These are phyloP conservation scores for Henricia sp. DNA, from an alignment of 53 echinoderm and acorn worm genomes.

Conservation along the genomic window DNA sequence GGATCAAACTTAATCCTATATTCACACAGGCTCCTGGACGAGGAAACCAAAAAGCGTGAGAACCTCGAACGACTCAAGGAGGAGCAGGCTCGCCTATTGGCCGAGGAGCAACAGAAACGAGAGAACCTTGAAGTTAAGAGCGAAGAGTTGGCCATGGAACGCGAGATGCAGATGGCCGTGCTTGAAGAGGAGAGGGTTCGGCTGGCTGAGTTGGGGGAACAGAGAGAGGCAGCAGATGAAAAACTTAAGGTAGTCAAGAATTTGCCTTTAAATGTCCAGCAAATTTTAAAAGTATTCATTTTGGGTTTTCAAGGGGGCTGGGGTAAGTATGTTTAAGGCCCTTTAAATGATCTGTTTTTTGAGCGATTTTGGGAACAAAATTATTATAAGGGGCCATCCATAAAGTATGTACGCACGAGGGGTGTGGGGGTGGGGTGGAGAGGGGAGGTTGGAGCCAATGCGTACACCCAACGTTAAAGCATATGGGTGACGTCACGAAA, in stretches of 20 bases:
- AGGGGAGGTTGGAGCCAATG: too few relatives aligned
- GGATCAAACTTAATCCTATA: too few relatives aligned
- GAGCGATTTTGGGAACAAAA: too few relatives aligned
- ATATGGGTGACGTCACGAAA: too few relatives aligned
- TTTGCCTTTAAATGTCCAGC: neutral
- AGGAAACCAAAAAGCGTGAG: slow-evolving; percentile 85
- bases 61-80: slow-evolving; percentile 80
- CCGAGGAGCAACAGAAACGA: slow-evolving; percentile 78
- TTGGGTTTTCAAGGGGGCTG: neutral
- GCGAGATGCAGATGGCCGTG: slow-evolving; percentile 69
- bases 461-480: too few relatives aligned
- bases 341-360: too few relatives aligned
- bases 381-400: too few relatives aligned
- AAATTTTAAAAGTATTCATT: neutral
- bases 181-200: slow-evolving; percentile 76
- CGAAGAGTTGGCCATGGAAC: slow-evolving; percentile 78
- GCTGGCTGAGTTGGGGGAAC: slow-evolving; percentile 71
- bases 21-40: slow-evolving; percentile 71
- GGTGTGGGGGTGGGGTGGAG: too few relatives aligned
- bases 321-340: too few relatives aligned
- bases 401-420: too few relatives aligned
- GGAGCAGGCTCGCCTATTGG: slow-evolving; percentile 81
- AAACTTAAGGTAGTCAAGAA: slow-evolving; percentile 69
- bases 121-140: slow-evolving; percentile 85
- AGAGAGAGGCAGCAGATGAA: slow-evolving; percentile 79